Conservation (phyloP, 2,113 vertebrate genomes). For the Monarcha castaneiventris region DNA sequence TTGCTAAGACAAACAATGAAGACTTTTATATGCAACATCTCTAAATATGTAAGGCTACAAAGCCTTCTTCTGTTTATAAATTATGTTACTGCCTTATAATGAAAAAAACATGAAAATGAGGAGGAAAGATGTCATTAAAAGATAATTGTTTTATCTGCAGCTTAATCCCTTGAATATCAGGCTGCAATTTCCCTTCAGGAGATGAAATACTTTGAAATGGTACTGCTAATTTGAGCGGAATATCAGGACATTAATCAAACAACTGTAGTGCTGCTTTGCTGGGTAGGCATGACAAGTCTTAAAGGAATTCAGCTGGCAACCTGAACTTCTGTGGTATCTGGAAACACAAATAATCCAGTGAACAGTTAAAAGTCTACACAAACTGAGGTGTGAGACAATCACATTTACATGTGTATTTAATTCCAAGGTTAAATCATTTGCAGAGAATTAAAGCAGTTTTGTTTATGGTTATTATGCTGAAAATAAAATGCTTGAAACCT, state of each 20-base stretch:
- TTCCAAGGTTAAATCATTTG: not conserved
- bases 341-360: not conserved
- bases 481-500: not conserved
- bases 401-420: not conserved
- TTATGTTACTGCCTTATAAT: not conserved
- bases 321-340: not conserved
- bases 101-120: constrained; percentile 9
- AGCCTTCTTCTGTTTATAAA: not conserved
- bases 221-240: constrained; percentile 35
- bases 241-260: constrained; percentile 43
- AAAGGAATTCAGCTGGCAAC: not conserved
- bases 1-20: not conserved
- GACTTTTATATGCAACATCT: not conserved
- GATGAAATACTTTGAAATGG: constrained; percentile 38
- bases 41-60: not conserved
- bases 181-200: constrained; percentile 30
- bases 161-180: constrained; percentile 19
- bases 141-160: constrained; percentile 42
- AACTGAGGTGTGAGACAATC: not conserved
- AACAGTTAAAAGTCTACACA: not conserved
- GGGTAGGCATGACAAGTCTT: not conserved
- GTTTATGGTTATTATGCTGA: not conserved
- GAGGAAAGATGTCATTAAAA: constrained; percentile 23
- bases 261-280: not conserved
- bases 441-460: not conserved